Percentiles rank a stretch among this genome's conserved stretches.
Conservation (phyloP, 2,888 invertebrate genomes). For the Carpatolechia fugitivella region DNA sequence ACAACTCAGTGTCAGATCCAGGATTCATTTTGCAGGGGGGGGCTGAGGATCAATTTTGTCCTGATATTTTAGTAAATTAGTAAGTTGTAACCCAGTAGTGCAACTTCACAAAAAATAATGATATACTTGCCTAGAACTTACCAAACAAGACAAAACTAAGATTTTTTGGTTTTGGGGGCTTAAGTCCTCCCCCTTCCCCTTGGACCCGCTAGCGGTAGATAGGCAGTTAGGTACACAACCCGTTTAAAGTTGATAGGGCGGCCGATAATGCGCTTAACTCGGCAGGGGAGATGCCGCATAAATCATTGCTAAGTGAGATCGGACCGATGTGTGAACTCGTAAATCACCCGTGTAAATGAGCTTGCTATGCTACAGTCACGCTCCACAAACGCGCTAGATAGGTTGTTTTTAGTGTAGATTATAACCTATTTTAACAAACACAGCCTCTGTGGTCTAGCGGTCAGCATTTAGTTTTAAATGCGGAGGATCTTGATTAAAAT, state of each 20-base stretch:
- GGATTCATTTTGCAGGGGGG: too few relatives aligned
- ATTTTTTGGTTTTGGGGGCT: neutral
- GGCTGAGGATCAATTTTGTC: too few relatives aligned
- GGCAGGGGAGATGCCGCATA: slow-evolving; percentile 67
- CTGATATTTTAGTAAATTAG: too few relatives aligned
- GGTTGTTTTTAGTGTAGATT: slow-evolving; percentile 57
- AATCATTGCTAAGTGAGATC: slow-evolving; percentile 77
- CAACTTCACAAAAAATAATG: too few relatives aligned
- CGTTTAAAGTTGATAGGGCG: slow-evolving; percentile 67
- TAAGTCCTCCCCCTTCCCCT: neutral
- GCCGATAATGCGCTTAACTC: slow-evolving; percentile 72
- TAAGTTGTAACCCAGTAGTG: too few relatives aligned
- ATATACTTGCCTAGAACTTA: too few relatives aligned
- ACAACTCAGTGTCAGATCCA: too few relatives aligned
- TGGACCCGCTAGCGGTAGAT: neutral
- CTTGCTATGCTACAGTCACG: slow-evolving; percentile 37
- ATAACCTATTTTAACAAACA: slow-evolving; percentile 20
- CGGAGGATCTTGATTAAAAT: too few relatives aligned
- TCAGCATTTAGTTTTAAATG: too few relatives aligned
- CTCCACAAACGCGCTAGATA: slow-evolving; percentile 42
- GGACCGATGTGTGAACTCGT: slow-evolving; percentile 74
- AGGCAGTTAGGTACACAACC: neutral
- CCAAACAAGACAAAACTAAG: too few relatives aligned
- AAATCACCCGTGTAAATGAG: slow-evolving; percentile 75
- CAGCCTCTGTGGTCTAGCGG: too few relatives aligned